Percentiles rank a stretch among this genome's conserved stretches.
phyloP scores from a whole-genome alignment of 2,113 vertebrate genomes.

The Bos javanicus region DNA sequence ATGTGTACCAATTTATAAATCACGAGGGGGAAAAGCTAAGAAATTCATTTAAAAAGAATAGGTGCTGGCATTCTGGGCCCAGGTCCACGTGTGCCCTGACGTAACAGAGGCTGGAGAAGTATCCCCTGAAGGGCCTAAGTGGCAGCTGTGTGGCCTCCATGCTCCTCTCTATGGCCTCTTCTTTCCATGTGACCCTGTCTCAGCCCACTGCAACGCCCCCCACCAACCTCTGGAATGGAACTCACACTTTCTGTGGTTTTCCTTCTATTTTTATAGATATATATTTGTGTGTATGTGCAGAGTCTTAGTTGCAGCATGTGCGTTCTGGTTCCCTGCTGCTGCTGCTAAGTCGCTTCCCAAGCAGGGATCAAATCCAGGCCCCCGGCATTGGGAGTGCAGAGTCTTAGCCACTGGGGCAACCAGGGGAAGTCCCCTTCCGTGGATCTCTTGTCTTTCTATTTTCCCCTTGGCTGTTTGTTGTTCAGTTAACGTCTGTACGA shows the following conservation, averaged over 20 bases:
- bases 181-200: not conserved
- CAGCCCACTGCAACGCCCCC: not conserved
- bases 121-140: not conserved
- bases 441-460: not conserved
- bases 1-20: not conserved
- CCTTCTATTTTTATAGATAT: not conserved
- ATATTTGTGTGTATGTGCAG: not conserved
- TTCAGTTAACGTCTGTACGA: not conserved
- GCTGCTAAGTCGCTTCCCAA: not conserved
- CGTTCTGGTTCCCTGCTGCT: not conserved
- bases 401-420: not conserved
- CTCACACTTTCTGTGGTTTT: not conserved
- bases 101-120: not conserved
- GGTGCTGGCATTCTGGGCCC: not conserved
- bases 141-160: not conserved
- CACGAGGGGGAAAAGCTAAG: not conserved
- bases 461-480: not conserved
- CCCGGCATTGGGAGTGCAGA: not conserved
- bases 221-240: not conserved
- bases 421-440: not conserved
- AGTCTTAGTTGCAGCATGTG: not conserved
- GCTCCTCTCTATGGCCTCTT: not conserved
- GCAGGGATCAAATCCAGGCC: not conserved
- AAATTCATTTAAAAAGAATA: not conserved
- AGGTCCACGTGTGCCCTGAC: not conserved